Base-by-base conservation (phyloP, 2,797 vertebrate genomes). In the Scolopax bukidnonensis region DNA sequence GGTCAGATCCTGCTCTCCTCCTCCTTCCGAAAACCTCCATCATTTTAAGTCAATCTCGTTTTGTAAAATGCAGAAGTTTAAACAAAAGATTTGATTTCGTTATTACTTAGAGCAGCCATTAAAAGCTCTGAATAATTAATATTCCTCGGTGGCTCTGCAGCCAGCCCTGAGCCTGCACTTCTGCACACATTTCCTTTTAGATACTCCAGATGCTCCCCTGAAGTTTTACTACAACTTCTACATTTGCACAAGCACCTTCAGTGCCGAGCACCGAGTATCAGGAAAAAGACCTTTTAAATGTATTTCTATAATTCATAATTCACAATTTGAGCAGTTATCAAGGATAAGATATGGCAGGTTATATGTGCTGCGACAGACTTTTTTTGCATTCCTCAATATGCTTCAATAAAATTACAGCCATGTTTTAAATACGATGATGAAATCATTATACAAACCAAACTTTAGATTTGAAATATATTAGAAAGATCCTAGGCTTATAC, bases 41-140 rank as follows among this genome's bases (percentile, higher is more conserved):
- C 0, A 1, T 8, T 36, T 68, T 0, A 50, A 25, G 71, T 6
- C 77, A 60, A 16, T 1, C 59, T 54, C 33, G 28, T 4, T 16
- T 24, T 1, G 19, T 8, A 27, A 64, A 89, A 47, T 16, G 43
- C 38, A 8, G 9, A 48, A 33, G 32, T 53, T 79, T 38, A 36
- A 70, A 27, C 4, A 12, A 7, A 84, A 71, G 24, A 28, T 33
- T 25, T 40, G 38, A 2, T 13, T 84, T 60, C 24, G 24, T 70
- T 43, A 4, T 45, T 54, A 19, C 24, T 57, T 14, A 17, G 0
- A 3, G 61, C 28, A 36, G 67, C 57, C 33, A 9, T 8, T 36
- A 33, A 54, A 88, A 84, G 57, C 24, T 63, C 51, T 3, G 28
- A 65, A 0, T 3, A 28, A 59, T 3, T 38, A 25, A 3, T 24